These are phyloP conservation scores for Nematostella vectensis DNA, from an alignment of 92 coral and sea anemone genomes.

Conservation along the genomic window DNA sequence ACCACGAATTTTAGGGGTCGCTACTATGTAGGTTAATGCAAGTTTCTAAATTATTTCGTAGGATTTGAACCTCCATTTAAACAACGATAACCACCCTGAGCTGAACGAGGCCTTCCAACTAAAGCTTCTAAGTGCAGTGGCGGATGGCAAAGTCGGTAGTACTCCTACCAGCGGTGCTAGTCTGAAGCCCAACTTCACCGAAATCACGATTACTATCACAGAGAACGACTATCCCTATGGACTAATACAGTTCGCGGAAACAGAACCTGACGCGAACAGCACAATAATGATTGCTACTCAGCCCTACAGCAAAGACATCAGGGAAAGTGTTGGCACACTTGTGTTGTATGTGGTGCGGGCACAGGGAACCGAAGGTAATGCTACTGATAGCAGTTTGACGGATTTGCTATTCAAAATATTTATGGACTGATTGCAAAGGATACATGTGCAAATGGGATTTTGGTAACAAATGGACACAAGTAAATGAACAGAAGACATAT, in stretches of 20 bases:
- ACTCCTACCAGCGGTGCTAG: slow-evolving; percentile 94
- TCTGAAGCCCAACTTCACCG: slow-evolving; percentile 48
- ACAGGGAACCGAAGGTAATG: slow-evolving; percentile 71
- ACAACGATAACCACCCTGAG: slow-evolving; percentile 71
- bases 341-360: slow-evolving; percentile 64
- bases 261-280: slow-evolving; percentile 42
- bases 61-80: slow-evolving; percentile 20
- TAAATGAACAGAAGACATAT: too few relatives aligned
- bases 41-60: not conserved
- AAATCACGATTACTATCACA: slow-evolving; percentile 66
- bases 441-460: too few relatives aligned
- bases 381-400: too few relatives aligned
- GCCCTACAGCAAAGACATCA: slow-evolving; percentile 36
- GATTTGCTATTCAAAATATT: not conserved
- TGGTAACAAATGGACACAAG: too few relatives aligned
- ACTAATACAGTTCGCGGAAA: slow-evolving; percentile 75
- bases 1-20: slow-evolving; percentile 1
- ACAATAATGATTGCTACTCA: slow-evolving; percentile 40
- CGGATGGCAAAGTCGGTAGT: slow-evolving; percentile 56
- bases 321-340: slow-evolving; percentile 67
- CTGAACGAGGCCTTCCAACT: slow-evolving; percentile 57
- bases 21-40: not conserved
- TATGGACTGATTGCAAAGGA: too few relatives aligned
- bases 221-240: slow-evolving; percentile 82
- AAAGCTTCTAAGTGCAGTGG: slow-evolving; percentile 50